A percentile compares a stretch with the other conserved stretches of the same genome.
Evolutionary conservation across 23 tunicate species (phyloP).

Genomic region (Trididemnum nubilum): DNA sequence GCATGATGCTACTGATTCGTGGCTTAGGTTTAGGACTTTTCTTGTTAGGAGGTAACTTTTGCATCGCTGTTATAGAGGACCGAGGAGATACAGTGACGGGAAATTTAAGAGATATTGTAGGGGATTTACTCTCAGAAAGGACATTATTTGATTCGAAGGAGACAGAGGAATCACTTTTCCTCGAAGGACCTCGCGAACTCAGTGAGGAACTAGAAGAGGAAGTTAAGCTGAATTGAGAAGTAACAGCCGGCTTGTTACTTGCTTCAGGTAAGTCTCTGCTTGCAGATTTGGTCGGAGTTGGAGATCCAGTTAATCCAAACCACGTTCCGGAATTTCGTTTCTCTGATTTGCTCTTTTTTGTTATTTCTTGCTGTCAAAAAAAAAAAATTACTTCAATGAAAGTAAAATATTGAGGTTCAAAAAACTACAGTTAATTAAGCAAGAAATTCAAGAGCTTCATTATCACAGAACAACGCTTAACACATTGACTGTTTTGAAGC

Average conservation of each 20-base stretch:
- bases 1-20: neutral
- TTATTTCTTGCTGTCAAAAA: neutral
- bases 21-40: slow-evolving; percentile 15
- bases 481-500: too few relatives aligned
- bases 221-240: neutral
- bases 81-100: neutral
- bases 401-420: too few relatives aligned
- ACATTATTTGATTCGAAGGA: neutral
- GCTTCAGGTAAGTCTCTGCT: neutral
- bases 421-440: too few relatives aligned
- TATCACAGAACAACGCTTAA: too few relatives aligned
- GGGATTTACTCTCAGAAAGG: neutral
- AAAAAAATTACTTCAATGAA: too few relatives aligned
- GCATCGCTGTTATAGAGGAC: neutral
- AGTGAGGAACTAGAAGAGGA: slow-evolving; percentile 1
- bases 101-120: neutral
- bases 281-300: neutral
- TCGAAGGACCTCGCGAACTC: neutral
- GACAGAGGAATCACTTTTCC: neutral
- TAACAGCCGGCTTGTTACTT: neutral
- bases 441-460: too few relatives aligned
- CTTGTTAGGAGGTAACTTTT: too few relatives aligned
- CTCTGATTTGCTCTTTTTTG: neutral
- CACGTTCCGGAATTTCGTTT: slow-evolving; percentile 37
- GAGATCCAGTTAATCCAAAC: slow-evolving; percentile 57